A percentile compares a stretch with the other conserved stretches of the same genome.
phyloP scores from a whole-genome alignment of 2,797 vertebrate genomes.

The Diglossa cyanea region DNA sequence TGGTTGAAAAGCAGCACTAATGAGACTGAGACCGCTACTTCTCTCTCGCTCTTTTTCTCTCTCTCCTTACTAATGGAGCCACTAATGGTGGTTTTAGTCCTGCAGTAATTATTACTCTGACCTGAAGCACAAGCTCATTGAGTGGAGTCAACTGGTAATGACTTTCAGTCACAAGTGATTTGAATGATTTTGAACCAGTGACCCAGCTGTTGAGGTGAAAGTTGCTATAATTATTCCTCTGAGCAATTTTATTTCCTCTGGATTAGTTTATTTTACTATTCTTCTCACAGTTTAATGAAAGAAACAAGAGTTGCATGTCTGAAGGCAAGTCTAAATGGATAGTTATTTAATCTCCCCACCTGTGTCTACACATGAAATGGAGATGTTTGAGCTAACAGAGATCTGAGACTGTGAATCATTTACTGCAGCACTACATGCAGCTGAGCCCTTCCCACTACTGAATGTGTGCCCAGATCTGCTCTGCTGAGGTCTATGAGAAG shows the following conservation, averaged over 20 bases:
- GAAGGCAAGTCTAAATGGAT: slow-evolving; percentile 17
- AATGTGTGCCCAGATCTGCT: background rate
- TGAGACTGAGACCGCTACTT: background rate
- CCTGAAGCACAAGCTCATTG: slow-evolving; percentile 46
- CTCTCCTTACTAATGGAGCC: background rate
- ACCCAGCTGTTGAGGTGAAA: slow-evolving; percentile 34
- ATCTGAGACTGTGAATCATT: background rate
- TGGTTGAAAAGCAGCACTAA: background rate
- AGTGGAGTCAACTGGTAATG: slow-evolving; percentile 58
- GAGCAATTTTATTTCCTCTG: slow-evolving; percentile 32
- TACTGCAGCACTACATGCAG: background rate
- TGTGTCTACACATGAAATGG: background rate
- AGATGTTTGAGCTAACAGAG: background rate
- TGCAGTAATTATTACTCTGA: slow-evolving; percentile 57
- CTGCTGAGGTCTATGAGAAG: background rate
- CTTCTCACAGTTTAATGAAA: slow-evolving; percentile 1
- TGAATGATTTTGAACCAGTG: slow-evolving; percentile 47
- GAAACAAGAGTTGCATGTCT: background rate
- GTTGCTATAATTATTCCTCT: slow-evolving; percentile 41
- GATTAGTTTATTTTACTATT: slow-evolving; percentile 29
- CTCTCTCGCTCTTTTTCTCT: background rate
- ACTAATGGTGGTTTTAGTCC: slow-evolving; percentile 15
- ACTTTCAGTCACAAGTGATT: slow-evolving; percentile 59
- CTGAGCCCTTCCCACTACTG: background rate
- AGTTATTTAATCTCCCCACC: background rate